Evolutionary conservation across 2,797 vertebrate genomes (phyloP), one percentile per base, ranked within the genome.

Genomic region (Chanos chanos): DNA sequence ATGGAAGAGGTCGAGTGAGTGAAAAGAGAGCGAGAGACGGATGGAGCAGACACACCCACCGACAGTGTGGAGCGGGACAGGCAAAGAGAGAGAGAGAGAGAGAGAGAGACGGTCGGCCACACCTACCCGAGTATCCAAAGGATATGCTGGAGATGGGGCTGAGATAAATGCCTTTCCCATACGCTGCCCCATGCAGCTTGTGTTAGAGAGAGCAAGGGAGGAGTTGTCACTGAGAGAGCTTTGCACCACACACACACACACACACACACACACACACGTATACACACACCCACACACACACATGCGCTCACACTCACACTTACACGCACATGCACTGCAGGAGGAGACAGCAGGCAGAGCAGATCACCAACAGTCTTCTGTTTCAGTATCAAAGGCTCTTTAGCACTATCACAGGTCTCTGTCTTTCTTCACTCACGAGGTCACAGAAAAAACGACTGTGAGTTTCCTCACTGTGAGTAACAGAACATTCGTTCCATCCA

Each of bases 131-230:
- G 84, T 99, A 99, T 94, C 97, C 97, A 88, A 99, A 99, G 88
- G 96, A 98, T 91, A 99, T 99, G 92, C 97, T 99, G 93, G 97
- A 98, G 93, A 99, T 99, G 91, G 97, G 97, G 92, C 97, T 99
- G 81, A 99, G 90, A 94, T 99, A 99, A 92, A 99, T 99, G 86
- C 97, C 97, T 92, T 99, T 99, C 81, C 96, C 97, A 83, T 99
- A 99, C 59, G 97, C 97, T 94, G 97, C 97, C 89, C 96, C 97
- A 82, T 99, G 97, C 93, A 99, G 94, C 97, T 99, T 93, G 89
- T 79, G 68, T 92, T 81, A 86, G 83, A 94, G 92, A 95, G 80
- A 95, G 87, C 83, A 88, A 83, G 85, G 69, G 85, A 76, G 88
- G 85, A 91, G 87, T 77, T 49, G 51, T 82, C 68, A 85, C 61